Conservation (phyloP, 2,113 vertebrate species). For the Sceloporus undulatus region DNA sequence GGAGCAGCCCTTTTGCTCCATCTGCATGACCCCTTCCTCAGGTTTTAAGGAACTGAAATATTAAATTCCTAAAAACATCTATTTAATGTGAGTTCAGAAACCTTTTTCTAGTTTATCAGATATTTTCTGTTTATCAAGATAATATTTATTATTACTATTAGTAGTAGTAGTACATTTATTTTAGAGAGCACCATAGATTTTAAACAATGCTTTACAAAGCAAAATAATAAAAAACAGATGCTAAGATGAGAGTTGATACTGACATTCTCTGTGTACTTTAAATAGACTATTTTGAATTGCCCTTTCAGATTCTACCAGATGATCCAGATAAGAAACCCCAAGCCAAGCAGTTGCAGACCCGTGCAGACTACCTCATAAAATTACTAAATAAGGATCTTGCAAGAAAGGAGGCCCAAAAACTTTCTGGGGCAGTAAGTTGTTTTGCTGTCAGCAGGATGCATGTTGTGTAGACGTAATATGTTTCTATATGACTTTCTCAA, state of each 20-base stretch:
- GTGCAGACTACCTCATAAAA: conserved; percentile 99
- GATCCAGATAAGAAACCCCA: conserved; percentile 99
- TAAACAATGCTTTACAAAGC: no score
- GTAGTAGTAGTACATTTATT: no score
- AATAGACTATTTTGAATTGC: conserved; percentile 19
- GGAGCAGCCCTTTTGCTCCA: no score
- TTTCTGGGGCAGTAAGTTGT: conserved; percentile 87
- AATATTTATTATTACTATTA: no score
- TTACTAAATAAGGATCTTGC: conserved; percentile 95
- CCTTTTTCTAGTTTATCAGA: neutral
- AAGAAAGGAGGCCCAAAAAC: conserved; percentile 92
- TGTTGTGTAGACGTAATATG: neutral
- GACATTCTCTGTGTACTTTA: neutral
- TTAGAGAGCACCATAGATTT: no score
- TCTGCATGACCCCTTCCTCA: no score
- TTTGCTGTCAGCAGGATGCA: neutral
- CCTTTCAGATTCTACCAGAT: conserved; percentile 92
- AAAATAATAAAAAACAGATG: no score
- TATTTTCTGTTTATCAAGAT: neutral
- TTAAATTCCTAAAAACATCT: neutral
- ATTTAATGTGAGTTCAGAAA: neutral
- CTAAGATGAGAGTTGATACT: neutral
- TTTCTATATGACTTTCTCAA: neutral
- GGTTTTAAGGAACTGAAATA: neutral
- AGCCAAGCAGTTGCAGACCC: conserved; percentile 97